Conservation (phyloP, 2,797 vertebrate species). For the Tamandua tetradactyla region DNA sequence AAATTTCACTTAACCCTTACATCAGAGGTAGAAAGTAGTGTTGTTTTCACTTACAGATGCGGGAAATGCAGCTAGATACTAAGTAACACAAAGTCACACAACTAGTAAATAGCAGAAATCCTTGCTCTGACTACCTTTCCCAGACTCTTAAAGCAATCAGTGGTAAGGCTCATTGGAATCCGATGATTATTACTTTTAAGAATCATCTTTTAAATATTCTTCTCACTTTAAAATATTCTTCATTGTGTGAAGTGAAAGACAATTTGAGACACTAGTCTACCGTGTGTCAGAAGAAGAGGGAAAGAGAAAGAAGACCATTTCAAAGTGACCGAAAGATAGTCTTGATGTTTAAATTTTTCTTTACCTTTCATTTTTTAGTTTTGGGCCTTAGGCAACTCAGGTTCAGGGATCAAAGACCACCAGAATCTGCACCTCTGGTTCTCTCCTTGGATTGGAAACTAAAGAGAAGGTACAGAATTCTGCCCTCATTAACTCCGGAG, state of each 20-base stretch:
- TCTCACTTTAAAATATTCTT: constrained; percentile 20
- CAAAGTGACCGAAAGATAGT: neutral
- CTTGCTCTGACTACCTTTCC: neutral
- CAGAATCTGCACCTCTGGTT: too few relatives aligned
- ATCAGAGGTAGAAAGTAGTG: neutral
- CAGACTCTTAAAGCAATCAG: neutral
- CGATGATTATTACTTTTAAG: neutral
- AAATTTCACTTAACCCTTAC: neutral
- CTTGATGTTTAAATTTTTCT: neutral
- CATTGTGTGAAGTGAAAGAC: neutral
- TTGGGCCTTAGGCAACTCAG: neutral
- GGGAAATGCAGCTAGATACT: neutral
- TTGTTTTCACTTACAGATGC: neutral
- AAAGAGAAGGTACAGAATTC: neutral
- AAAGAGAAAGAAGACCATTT: neutral
- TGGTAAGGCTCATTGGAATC: neutral
- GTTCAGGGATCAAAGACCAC: neutral
- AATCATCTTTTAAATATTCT: too few relatives aligned
- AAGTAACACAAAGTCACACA: neutral
- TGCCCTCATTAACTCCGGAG: neutral
- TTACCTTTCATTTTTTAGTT: neutral
- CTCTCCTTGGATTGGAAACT: neutral
- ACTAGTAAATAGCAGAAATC: neutral
- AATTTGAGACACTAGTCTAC: neutral
- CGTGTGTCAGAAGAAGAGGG: neutral